Evolutionary conservation across 2,888 invertebrate genomes (phyloP), one percentile per base, ranked within the genome.

Genomic region (Megalurothrips usitatus): DNA sequence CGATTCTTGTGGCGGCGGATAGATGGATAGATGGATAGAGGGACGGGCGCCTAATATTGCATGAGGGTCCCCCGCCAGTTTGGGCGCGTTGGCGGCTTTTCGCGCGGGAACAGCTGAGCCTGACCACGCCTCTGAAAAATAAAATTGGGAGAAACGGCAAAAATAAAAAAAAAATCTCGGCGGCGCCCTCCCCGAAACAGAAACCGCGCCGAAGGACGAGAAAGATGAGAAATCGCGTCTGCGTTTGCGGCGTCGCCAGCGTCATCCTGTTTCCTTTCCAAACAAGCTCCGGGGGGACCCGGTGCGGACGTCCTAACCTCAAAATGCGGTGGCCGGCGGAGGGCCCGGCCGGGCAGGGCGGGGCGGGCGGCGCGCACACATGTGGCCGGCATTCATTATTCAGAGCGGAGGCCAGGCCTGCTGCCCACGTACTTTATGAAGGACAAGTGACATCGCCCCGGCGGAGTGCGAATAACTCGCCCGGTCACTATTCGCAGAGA

Each of bases 371-470:
- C n/a, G 34, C 34, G 34, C 34, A 43, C 34, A 43, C 34, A 43
- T 43, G 34, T 43, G 34, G 34, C 34, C 34, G 34, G 34, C 34
- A 43, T 43, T 43, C 34, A 43, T 43, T 43, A 43, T 43, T 19
- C 58, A 58, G 14, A 58, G 14, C 6, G 14, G 17, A 17, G 17
- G 6, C 17, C 58, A 14, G 58, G n/a, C 0, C 17, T 17, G n/a
- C 58, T 17, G 14, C 58, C 58, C 58, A 58, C 58, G 58, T 58
- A 58, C 58, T 58, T 58, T 58, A 58, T 58, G 58, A 58, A 58
- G 58, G 58, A 58, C 58, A 17, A 58, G n/a, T 17, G 58, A 58
- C 58, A 17, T 58, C 6, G 14, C 14, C 19, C 58, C 58, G 58
- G 58, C 2, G 58, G 17, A 17, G 58, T 14, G 58, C n/a, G n/a